These are phyloP conservation scores for Larimichthys crocea DNA, from an alignment of 2,113 vertebrate genomes.

Conservation along the genomic window DNA sequence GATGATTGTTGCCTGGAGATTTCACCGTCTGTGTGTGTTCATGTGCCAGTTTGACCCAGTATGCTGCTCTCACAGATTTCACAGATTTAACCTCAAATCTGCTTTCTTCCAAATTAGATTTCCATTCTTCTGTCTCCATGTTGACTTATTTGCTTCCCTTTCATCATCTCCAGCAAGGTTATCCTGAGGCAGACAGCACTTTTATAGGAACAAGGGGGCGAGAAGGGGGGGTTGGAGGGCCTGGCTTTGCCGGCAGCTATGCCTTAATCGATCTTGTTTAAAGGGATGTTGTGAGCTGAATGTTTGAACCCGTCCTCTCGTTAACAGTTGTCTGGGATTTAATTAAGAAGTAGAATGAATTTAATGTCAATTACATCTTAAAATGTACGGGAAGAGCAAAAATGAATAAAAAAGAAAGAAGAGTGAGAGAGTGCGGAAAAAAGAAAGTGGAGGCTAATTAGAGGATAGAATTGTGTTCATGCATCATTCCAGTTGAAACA, in stretches of 20 bases:
- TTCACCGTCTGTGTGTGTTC: neutral
- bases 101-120: slow-evolving; percentile 73
- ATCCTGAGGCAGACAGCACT: slow-evolving; percentile 75
- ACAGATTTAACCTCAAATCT: slow-evolving; percentile 62
- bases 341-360: slow-evolving; percentile 77
- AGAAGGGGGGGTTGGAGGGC: slow-evolving; percentile 28
- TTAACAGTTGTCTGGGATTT: slow-evolving; percentile 81
- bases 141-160: slow-evolving; percentile 79
- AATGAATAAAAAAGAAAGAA: slow-evolving; percentile 58
- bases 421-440: neutral
- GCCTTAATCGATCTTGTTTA: slow-evolving; percentile 81
- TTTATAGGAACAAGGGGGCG: slow-evolving; percentile 73
- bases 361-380: slow-evolving; percentile 76
- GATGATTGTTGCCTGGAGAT: slow-evolving; percentile 11
- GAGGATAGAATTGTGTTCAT: slow-evolving; percentile 66
- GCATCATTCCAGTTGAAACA: slow-evolving; percentile 68
- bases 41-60: slow-evolving; percentile 31
- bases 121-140: slow-evolving; percentile 64
- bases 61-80: slow-evolving; percentile 46
- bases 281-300: slow-evolving; percentile 75
- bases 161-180: slow-evolving; percentile 82
- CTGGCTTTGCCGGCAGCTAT: slow-evolving; percentile 59
- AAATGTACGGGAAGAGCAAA: slow-evolving; percentile 50
- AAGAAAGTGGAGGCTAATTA: slow-evolving; percentile 68
- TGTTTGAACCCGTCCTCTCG: slow-evolving; percentile 81